Conservation (phyloP, 2,113 vertebrate species). For the Periophthalmus modestus region DNA sequence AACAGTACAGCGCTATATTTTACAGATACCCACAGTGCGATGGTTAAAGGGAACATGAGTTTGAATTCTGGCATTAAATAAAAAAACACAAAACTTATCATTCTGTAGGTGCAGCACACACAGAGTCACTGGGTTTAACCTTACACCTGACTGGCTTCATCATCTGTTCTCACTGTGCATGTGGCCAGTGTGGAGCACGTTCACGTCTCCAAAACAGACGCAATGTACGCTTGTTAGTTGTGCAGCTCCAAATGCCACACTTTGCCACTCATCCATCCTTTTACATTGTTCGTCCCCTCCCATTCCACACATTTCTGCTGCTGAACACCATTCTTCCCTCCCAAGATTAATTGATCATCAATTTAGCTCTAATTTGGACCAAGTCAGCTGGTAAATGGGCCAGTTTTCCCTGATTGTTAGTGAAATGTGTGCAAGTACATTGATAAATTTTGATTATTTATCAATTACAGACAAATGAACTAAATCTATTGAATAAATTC, state of each 20-base stretch:
- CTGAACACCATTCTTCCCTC: slow-evolving; percentile 96
- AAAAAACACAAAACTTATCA: background rate
- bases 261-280: slow-evolving; percentile 92
- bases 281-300: slow-evolving; percentile 82
- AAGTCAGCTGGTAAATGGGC: slow-evolving; percentile 99
- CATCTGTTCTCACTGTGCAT: slow-evolving; percentile 22
- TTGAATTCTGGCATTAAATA: slow-evolving; percentile 16
- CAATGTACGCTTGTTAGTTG: slow-evolving; percentile 16
- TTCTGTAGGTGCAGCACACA: no score
- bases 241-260: slow-evolving; percentile 85
- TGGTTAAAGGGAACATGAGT: slow-evolving; percentile 74
- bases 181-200: background rate
- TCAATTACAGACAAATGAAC: slow-evolving; percentile 99
- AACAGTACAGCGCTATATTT: background rate
- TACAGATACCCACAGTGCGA: slow-evolving; percentile 10
- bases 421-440: slow-evolving; percentile 99
- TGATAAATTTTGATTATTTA: slow-evolving; percentile 99
- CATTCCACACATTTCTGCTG: slow-evolving; percentile 78
- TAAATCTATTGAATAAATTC: slow-evolving; percentile 99
- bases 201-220: slow-evolving; percentile 9
- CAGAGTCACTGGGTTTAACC: slow-evolving; percentile 63
- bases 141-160: slow-evolving; percentile 63
- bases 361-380: slow-evolving; percentile 99
- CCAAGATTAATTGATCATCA: slow-evolving; percentile 99
- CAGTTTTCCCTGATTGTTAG: slow-evolving; percentile 99